A percentile compares a stretch with the other conserved stretches of the same genome.
phyloP scores from a whole-genome alignment of 2,888 invertebrate genomes.

The Lasioglossum oenotherae region DNA sequence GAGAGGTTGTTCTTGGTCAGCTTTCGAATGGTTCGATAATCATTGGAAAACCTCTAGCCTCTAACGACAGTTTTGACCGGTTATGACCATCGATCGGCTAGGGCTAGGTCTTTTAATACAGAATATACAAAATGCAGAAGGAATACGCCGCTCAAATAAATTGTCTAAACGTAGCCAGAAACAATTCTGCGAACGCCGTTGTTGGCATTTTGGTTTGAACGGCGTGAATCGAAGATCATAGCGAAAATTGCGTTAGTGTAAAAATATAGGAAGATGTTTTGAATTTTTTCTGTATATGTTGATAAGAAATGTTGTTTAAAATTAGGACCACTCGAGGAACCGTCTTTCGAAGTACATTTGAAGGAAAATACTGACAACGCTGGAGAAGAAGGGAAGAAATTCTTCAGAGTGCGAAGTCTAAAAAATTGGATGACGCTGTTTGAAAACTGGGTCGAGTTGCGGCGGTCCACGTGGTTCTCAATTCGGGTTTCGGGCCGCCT shows the following conservation, averaged over 20 bases:
- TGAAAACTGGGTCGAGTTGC: not conserved
- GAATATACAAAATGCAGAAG: constrained; percentile 3
- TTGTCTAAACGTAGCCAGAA: constrained; percentile 40
- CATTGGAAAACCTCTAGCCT: too few species aligned
- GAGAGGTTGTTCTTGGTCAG: too few species aligned
- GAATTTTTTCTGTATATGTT: not conserved
- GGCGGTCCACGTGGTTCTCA: constrained; percentile 44
- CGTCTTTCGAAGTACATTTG: not conserved
- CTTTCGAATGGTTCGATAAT: too few species aligned
- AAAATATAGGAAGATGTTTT: not conserved
- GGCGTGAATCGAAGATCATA: not conserved
- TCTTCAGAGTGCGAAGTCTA: not conserved
- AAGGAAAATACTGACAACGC: not conserved
- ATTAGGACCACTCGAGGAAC: not conserved
- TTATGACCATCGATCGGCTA: too few species aligned
- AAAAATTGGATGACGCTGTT: not conserved
- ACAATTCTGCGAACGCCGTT: constrained; percentile 26
- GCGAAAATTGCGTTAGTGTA: not conserved
- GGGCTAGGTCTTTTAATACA: too few species aligned
- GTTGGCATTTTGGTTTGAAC: constrained; percentile 12
- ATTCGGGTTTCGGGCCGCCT: not conserved
- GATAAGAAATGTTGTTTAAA: not conserved
- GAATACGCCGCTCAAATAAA: constrained; percentile 41
- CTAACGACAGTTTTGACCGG: too few species aligned
- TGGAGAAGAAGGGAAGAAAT: not conserved